A percentile compares a stretch with the other conserved stretches of the same genome.
Conservation (phyloP, 2,888 invertebrate genomes). For the Phragmatobia fuliginosa region DNA sequence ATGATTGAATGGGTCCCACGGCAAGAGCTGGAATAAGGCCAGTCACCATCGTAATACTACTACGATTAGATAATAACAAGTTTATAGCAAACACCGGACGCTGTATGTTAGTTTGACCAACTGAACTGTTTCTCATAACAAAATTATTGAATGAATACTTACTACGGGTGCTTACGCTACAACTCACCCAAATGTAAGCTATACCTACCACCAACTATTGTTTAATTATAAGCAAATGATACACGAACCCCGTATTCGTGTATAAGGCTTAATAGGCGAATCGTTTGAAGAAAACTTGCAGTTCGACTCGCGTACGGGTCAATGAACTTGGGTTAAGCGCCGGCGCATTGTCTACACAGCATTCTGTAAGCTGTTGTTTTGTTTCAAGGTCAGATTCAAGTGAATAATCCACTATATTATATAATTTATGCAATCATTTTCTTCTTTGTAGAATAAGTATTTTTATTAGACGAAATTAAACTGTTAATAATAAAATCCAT, state of each 20-base stretch:
- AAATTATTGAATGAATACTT: constrained; percentile 20
- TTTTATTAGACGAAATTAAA: too few relatives aligned
- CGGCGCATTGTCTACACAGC: constrained; percentile 79
- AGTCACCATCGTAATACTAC: constrained; percentile 6
- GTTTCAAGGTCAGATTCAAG: constrained; percentile 66
- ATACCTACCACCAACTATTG: neutral
- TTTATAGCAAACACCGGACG: constrained; percentile 7
- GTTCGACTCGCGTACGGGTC: constrained; percentile 78
- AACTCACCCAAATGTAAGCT: neutral
- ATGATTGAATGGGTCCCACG: neutral
- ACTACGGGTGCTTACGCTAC: neutral
- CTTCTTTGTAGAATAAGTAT: neutral
- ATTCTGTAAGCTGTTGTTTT: constrained; percentile 62
- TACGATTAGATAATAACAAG: neutral
- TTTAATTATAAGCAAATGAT: constrained; percentile 31
- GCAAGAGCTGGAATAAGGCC: neutral
- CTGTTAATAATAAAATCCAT: neutral
- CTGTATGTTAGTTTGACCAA: constrained; percentile 39
- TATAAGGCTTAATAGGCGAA: constrained; percentile 80
- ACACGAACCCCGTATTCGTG: constrained; percentile 32
- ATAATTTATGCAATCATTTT: constrained; percentile 22
- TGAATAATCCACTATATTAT: constrained; percentile 42
- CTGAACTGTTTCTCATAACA: constrained; percentile 42
- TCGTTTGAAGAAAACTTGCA: constrained; percentile 83
- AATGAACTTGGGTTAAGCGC: constrained; percentile 74